A percentile compares a stretch with the other conserved stretches of the same genome.
Conservation (phyloP, 2,113 vertebrate genomes). For the Lanius ludovicianus region DNA sequence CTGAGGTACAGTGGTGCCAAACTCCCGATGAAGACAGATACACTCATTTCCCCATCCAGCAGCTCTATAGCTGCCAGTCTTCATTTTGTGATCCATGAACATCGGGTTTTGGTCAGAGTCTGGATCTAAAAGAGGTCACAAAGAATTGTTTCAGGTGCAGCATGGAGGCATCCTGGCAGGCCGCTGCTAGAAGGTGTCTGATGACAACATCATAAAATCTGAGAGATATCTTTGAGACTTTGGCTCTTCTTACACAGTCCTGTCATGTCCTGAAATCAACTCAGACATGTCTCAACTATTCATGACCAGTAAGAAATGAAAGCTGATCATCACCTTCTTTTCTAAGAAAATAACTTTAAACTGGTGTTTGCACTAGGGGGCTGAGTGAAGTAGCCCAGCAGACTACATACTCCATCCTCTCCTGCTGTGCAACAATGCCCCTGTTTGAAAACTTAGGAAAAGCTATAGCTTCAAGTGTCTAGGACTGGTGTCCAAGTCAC, state of each 20-base stretch:
- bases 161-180: background rate
- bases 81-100: background rate
- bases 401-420: background rate
- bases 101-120: background rate
- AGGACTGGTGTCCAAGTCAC: background rate
- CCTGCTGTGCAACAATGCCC: background rate
- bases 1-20: background rate
- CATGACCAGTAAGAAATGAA: background rate
- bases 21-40: background rate
- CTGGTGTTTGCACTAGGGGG: background rate
- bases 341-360: background rate
- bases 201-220: background rate
- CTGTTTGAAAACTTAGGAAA: background rate
- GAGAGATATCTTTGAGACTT: background rate
- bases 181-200: background rate
- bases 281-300: background rate
- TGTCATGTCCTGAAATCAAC: background rate
- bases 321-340: background rate
- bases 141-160: background rate
- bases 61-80: background rate
- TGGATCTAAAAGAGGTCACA: background rate
- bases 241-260: background rate
- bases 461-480: background rate
- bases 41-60: background rate
- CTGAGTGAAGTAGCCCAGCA: background rate